These are phyloP conservation scores for Cirrhinus mrigala DNA, from an alignment of 2,797 vertebrate species.

Conservation along the genomic window DNA sequence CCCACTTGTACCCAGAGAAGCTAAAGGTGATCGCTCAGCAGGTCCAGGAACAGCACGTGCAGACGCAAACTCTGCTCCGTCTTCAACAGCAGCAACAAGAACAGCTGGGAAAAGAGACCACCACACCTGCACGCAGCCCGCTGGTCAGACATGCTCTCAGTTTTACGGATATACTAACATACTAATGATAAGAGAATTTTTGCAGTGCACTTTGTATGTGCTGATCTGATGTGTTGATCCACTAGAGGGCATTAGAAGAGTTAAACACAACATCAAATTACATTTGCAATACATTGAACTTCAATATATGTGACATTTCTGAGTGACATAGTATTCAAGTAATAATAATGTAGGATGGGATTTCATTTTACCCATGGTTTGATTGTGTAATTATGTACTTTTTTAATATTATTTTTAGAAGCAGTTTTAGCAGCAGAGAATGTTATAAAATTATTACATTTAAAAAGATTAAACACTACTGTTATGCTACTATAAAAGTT, in stretches of 20 bases:
- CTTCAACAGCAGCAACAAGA: constrained; percentile 83
- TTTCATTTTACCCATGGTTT: neutral
- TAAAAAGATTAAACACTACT: neutral
- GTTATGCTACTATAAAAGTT: neutral
- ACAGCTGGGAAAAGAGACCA: constrained; percentile 83
- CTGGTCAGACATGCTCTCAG: constrained; percentile 79
- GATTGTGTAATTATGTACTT: neutral
- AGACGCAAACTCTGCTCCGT: constrained; percentile 80
- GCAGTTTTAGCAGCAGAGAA: neutral
- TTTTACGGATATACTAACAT: neutral
- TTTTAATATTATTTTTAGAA: neutral
- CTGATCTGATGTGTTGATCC: constrained; percentile 22
- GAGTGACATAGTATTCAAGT: neutral
- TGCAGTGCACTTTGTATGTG: neutral
- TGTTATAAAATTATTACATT: neutral
- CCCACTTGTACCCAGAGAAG: constrained; percentile 96
- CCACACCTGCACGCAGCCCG: constrained; percentile 83
- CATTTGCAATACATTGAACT: neutral
- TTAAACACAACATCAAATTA: constrained; percentile 8
- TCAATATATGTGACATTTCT: neutral
- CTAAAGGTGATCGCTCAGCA: constrained; percentile 94
- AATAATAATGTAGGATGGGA: neutral
- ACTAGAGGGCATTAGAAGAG: constrained; percentile 54
- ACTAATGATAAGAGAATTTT: neutral
- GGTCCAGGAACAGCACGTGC: constrained; percentile 91